Base-by-base conservation (phyloP, 1,140 invertebrate genomes). In the Sminthurides bifidus region DNA sequence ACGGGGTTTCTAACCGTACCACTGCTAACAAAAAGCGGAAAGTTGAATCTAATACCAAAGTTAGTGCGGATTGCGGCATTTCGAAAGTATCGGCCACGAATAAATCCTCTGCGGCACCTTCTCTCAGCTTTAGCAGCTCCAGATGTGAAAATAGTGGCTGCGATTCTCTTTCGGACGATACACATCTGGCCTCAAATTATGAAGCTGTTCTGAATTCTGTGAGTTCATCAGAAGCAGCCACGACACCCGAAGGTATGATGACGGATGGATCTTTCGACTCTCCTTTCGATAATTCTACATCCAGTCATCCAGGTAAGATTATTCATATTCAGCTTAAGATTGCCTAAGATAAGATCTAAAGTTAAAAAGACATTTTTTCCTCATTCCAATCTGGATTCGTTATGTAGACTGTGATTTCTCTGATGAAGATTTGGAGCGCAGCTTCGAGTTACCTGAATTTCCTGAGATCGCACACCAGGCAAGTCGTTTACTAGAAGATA, bases 401-500 rank as follows among this genome's bases (percentile, higher is more conserved):
- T 40, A 51, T 56, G 27, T 44, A 64, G 58, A 64, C 50, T 64
- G 60, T 48, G 54, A 66, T 24, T 63, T 63, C 35, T 56, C 52
- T 5, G 65, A 61, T 35, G 64, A 61, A 31, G 64, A 66, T 33
- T 38, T 66, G 43, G 65, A 61, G 17, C 50, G 61, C 17, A 63
- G 80, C 35, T 79, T 81, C 66, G 68, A 77, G 17, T 64, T 65
- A 6, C 59, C 55, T 23, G 54, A 61, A 5, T 59, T 61, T 35
- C 59, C 65, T 5, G 72, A 73, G 51, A 62, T 73, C 23, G 72
- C 69, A 3, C 68, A 67, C 52, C 75, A 76, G 60, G 76, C 74
- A 4, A 72, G 74, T 40, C 69, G 73, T 19, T 66, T 79, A 24
- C 66, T 80, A 30, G 86, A 91, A 65, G 87, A 92, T 70, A 85